phyloP scores from a whole-genome alignment of 2,888 invertebrate genomes.

The Schrankia costaestrigalis region DNA sequence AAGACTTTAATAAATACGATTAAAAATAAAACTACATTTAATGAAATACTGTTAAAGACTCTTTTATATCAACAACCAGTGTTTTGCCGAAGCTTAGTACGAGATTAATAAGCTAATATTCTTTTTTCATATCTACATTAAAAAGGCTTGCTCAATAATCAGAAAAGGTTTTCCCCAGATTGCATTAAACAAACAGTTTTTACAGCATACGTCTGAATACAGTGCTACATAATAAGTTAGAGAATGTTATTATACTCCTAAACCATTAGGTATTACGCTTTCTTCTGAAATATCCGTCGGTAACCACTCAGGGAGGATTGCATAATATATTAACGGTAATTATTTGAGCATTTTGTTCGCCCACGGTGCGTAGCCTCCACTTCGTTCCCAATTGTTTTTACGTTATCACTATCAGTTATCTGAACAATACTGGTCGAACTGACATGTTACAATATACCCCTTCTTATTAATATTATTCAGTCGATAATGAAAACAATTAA shows the following conservation, averaged over 20 bases:
- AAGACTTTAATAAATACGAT: no score
- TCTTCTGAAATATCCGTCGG: conserved; percentile 52
- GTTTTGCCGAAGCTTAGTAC: no score
- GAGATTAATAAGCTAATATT: no score
- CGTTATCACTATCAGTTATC: conserved; percentile 38
- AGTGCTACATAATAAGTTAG: conserved; percentile 27
- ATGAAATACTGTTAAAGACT: no score
- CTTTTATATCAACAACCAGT: no score
- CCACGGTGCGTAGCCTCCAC: conserved; percentile 36
- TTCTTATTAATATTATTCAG: no score
- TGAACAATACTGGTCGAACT: no score
- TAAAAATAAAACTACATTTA: no score
- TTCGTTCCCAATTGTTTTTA: conserved; percentile 49
- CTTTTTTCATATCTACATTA: no score
- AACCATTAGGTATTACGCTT: conserved; percentile 45
- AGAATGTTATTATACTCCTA: conserved; percentile 26
- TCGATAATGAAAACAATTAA: no score
- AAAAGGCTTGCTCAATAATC: no score
- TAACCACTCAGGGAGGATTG: conserved; percentile 54
- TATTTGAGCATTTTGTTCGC: conserved; percentile 58
- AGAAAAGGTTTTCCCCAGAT: conserved; percentile 27
- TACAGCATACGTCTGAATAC: conserved; percentile 18
- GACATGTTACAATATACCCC: no score
- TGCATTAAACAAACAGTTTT: conserved; percentile 28
- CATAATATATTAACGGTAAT: conserved; percentile 70